Evolutionary conservation across 2,797 vertebrate species (phyloP).

Genomic region (Schizopygopsis pylzovi): DNA sequence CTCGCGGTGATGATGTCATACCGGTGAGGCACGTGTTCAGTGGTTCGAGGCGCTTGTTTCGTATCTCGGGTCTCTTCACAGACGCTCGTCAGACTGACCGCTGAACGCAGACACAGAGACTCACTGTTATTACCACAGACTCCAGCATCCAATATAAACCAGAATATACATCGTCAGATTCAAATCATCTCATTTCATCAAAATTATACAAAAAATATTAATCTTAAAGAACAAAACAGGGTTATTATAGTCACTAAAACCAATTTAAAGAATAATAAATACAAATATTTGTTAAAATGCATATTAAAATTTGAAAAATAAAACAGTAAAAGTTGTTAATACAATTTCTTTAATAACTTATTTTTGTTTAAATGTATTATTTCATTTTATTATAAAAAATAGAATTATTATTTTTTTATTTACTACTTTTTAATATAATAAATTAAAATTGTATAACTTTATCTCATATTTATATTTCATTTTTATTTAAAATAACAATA

Average conservation of each 20-base stretch:
- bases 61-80: background rate
- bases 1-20: slow-evolving; percentile 8
- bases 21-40: background rate
- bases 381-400: too few relatives aligned
- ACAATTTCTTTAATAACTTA: too few relatives aligned
- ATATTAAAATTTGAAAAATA: too few relatives aligned
- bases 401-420: too few relatives aligned
- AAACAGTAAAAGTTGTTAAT: too few relatives aligned
- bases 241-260: background rate
- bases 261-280: too few relatives aligned
- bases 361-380: too few relatives aligned
- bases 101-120: background rate
- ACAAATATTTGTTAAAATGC: too few relatives aligned
- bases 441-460: background rate
- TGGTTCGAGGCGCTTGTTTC: background rate
- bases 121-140: background rate
- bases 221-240: too few relatives aligned
- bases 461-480: background rate
- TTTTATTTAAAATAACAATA: background rate
- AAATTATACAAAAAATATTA: background rate
- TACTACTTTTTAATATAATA: background rate
- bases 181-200: background rate
- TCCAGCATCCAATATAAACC: background rate
- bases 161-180: background rate
- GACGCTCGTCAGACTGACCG: background rate